Evolutionary conservation across 2,888 invertebrate species (phyloP).

Genomic region (Eretmocerus hayati): DNA sequence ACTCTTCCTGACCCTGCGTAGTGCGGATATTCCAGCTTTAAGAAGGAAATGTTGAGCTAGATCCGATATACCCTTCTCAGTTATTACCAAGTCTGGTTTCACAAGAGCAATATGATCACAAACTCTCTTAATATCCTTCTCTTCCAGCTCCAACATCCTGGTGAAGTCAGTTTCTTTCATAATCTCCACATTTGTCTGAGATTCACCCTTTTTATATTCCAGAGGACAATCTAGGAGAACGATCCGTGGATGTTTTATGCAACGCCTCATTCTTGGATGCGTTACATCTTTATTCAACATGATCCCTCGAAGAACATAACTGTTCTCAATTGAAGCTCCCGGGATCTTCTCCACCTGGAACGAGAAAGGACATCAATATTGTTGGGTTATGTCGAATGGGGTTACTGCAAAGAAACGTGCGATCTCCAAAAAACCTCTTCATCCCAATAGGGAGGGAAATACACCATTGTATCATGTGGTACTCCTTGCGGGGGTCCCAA

Average conservation of each 20-base stretch:
- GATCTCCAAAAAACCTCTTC: too few species aligned
- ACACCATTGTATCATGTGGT: too few species aligned
- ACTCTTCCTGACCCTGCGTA: slow-evolving; percentile 79
- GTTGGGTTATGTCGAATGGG: too few species aligned
- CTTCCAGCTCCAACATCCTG: slow-evolving; percentile 88
- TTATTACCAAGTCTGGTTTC: slow-evolving; percentile 94
- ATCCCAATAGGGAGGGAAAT: too few species aligned
- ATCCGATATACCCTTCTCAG: slow-evolving; percentile 96
- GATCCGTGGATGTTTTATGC: slow-evolving; percentile 92
- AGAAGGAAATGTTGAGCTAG: slow-evolving; percentile 83
- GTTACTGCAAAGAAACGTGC: too few species aligned
- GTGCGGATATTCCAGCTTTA: slow-evolving; percentile 72
- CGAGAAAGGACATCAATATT: too few species aligned
- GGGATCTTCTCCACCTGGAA: slow-evolving; percentile 69
- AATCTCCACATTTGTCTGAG: slow-evolving; percentile 96
- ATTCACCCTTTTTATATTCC: slow-evolving; percentile 99
- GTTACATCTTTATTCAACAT: slow-evolving; percentile 99
- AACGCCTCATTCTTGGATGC: slow-evolving; percentile 93
- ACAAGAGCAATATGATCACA: slow-evolving; percentile 91
- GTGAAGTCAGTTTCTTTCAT: slow-evolving; percentile 92
- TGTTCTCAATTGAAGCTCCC: slow-evolving; percentile 93
- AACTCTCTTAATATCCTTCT: slow-evolving; percentile 82
- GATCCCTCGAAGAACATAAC: slow-evolving; percentile 83
- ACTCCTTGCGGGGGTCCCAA: too few species aligned
- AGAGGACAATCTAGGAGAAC: slow-evolving; percentile 89